Percentiles rank a stretch among this genome's conserved stretches.
These are phyloP conservation scores for Cryptocheilus praepositus DNA, from an alignment of 2,888 invertebrate genomes.

Conservation along the genomic window DNA sequence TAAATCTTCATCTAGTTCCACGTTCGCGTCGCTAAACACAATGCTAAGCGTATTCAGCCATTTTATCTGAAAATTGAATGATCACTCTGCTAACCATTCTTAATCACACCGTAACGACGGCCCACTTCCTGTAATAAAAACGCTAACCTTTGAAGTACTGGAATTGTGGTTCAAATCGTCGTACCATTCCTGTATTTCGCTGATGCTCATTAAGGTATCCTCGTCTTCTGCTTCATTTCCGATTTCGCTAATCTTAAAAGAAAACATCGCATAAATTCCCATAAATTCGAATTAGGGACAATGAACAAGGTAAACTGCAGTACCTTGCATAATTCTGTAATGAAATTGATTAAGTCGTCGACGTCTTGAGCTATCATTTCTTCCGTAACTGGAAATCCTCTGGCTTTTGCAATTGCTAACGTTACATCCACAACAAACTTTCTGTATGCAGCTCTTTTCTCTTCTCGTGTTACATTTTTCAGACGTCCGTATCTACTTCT, in stretches of 20 bases:
- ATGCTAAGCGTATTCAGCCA: constrained; percentile 10
- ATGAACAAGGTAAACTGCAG: not conserved
- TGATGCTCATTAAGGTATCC: not conserved
- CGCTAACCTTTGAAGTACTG: not conserved
- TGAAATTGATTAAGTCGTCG: constrained; percentile 27
- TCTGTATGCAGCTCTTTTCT: constrained; percentile 3
- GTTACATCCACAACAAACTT: constrained; percentile 27
- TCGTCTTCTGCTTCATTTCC: too few species aligned
- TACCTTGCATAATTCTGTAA: constrained; percentile 23
- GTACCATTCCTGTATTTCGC: constrained; percentile 11
- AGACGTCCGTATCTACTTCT: too few species aligned
- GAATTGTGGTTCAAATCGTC: not conserved
- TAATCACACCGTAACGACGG: not conserved
- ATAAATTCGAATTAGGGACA: not conserved
- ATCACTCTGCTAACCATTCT: not conserved
- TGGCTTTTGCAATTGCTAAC: constrained; percentile 20
- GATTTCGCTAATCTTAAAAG: too few species aligned
- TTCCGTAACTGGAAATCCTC: constrained; percentile 13
- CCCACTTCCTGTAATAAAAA: not conserved
- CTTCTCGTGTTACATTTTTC: too few species aligned
- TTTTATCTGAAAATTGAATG: constrained; percentile 12
- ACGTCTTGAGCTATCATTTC: constrained; percentile 27
- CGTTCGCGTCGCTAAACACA: constrained; percentile 10
- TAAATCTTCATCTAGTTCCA: constrained; percentile 3
- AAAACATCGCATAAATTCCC: too few species aligned